A percentile compares a stretch with the other conserved stretches of the same genome.
Conservation (phyloP, 2,113 vertebrate genomes). For the Suricata suricatta region DNA sequence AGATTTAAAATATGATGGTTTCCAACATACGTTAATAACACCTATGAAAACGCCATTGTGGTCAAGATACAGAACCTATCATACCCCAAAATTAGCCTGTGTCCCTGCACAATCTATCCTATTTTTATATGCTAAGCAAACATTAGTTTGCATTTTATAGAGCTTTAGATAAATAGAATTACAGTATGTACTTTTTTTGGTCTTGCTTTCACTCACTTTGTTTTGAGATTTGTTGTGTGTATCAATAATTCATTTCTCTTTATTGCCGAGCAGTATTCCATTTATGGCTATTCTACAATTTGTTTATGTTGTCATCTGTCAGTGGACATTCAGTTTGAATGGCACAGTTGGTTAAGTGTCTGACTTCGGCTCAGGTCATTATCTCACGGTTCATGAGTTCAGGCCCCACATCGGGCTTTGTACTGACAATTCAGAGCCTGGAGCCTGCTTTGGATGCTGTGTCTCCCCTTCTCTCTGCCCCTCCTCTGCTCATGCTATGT, state of each 20-base stretch:
- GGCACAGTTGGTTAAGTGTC: too few relatives aligned
- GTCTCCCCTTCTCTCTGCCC: too few relatives aligned
- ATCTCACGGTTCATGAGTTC: too few relatives aligned
- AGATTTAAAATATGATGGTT: neutral
- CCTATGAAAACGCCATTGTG: neutral
- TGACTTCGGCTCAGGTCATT: too few relatives aligned
- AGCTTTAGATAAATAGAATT: neutral
- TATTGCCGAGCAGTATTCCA: neutral
- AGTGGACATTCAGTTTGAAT: neutral
- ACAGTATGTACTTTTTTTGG: neutral
- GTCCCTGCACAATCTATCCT: neutral
- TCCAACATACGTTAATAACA: neutral
- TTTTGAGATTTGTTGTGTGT: neutral
- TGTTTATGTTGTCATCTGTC: neutral
- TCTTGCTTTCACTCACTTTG: neutral
- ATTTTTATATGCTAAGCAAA: neutral
- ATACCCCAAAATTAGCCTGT: neutral
- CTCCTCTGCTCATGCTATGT: too few relatives aligned
- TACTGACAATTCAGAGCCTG: too few relatives aligned
- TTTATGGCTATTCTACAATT: neutral
- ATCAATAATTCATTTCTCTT: neutral
- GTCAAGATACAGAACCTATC: neutral
- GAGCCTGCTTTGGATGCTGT: too few relatives aligned
- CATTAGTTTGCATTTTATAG: neutral
- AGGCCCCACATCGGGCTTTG: too few relatives aligned